Evolutionary conservation across 2,797 vertebrate genomes (phyloP).

Genomic region (Lates japonicus): DNA sequence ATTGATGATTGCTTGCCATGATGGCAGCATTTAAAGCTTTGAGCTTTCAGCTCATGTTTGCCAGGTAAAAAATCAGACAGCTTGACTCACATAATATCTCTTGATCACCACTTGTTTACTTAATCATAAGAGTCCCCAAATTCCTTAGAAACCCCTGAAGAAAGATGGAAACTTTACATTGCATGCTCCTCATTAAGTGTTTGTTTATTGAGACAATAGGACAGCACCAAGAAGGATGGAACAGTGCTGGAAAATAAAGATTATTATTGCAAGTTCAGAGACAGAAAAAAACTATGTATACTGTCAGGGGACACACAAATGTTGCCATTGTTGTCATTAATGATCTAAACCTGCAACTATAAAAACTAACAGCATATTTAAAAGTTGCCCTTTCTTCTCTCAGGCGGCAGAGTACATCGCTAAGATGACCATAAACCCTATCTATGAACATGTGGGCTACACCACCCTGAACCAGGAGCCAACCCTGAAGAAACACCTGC

Average conservation of each 20-base stretch:
- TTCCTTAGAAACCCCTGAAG: background rate
- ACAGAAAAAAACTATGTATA: background rate
- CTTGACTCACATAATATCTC: background rate
- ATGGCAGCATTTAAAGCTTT: background rate
- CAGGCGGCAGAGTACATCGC: slow-evolving; percentile 97
- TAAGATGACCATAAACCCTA: slow-evolving; percentile 99
- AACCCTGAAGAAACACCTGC: slow-evolving; percentile 91
- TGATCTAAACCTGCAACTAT: background rate
- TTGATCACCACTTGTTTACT: background rate
- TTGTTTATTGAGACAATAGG: background rate
- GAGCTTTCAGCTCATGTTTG: background rate
- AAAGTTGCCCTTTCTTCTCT: background rate
- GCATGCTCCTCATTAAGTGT: background rate
- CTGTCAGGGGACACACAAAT: background rate
- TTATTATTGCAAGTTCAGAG: background rate
- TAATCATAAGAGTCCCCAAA: background rate
- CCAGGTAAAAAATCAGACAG: background rate
- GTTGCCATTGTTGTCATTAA: background rate
- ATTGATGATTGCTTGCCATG: background rate
- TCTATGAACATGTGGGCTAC: slow-evolving; percentile 99
- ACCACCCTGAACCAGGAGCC: slow-evolving; percentile 98
- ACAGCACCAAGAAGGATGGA: background rate
- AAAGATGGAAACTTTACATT: background rate
- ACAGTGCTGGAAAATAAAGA: background rate
- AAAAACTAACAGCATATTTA: background rate